Percentiles rank a stretch among this genome's conserved stretches.
Conservation (phyloP, 1,140 invertebrate species). For the Orchesella cincta region DNA sequence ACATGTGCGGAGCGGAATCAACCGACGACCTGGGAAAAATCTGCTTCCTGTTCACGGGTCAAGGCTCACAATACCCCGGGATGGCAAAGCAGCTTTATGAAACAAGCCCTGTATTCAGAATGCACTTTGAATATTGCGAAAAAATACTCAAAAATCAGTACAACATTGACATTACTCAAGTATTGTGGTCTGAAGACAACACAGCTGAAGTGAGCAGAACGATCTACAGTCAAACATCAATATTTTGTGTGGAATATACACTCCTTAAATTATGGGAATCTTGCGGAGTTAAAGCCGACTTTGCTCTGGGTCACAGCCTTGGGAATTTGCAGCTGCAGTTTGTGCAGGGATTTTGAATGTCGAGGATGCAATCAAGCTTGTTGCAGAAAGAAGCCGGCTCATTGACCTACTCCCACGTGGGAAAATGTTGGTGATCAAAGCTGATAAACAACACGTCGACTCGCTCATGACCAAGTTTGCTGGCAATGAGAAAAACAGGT, state of each 20-base stretch:
- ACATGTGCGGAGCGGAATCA: neutral
- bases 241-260: constrained; percentile 14
- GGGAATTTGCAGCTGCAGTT: constrained; percentile 19
- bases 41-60: constrained; percentile 26
- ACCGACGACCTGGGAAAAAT: neutral
- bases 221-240: constrained; percentile 2
- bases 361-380: neutral
- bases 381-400: neutral
- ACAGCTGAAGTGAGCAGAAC: neutral
- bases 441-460: neutral
- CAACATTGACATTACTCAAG: neutral
- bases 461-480: neutral
- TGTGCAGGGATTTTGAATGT: neutral
- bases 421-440: constrained; percentile 25
- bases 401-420: neutral
- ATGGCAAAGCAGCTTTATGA: neutral
- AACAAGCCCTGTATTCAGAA: constrained; percentile 32
- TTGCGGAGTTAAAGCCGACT: neutral
- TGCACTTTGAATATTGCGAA: constrained; percentile 29
- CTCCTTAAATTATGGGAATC: constrained; percentile 2
- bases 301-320: constrained; percentile 3
- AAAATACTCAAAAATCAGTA: constrained; percentile 1
- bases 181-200: neutral
- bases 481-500: neutral
- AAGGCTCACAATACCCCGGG: neutral